Evolutionary conservation across 1,140 invertebrate species (phyloP), one percentile per base, ranked within the genome.

Genomic region (Hyphantria cunea): DNA sequence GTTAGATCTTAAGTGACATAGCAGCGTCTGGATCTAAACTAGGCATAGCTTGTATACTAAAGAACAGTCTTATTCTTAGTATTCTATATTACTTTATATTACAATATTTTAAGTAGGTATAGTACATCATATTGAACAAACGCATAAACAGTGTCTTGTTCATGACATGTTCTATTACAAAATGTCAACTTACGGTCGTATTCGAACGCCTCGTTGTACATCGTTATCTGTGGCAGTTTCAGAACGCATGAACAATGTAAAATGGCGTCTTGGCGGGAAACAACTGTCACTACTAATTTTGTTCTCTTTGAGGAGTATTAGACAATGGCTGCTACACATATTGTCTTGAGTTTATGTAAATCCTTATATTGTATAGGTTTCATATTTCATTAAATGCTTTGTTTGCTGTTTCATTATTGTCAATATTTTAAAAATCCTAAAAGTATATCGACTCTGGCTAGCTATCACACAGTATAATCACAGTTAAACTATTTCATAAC

Each of bases 201-300:
- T 67, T 78, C 79, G 61, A 85, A 85, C 3, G 64, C 82, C 14
- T 76, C 68, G 59, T 85, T 85, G 37, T 80, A 74, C 79, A 83
- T 85, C 44, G 37, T 70, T 64, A 56, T 66, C 58, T 49, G 8
- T 68, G 72, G 68, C 61, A 68, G 63, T 56, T 69, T 53, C 48
- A 55, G 64, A 62, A 67, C 33, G 42, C 61, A 48, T 53, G 44
- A 42, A 66, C 58, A 58, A 68, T 47, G 13, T 51, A 63, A 72
- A 33, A 62, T 72, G 70, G 63, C 56, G 64, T 52, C 13, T 50
- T 60, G 45, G 58, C 66, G 61, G 59, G 65, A 68, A 71, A 64
- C 39, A 51, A 0, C 45, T 55, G 58, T 62, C 65, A 61, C 34
- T 63, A 39, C n/a, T 17, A 31, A 51, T 14, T 48, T 31, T 14